Percentiles rank a stretch among this genome's conserved stretches.
Evolutionary conservation across 2,888 invertebrate genomes (phyloP).

Genomic region (Drosophila kuntzei): DNA sequence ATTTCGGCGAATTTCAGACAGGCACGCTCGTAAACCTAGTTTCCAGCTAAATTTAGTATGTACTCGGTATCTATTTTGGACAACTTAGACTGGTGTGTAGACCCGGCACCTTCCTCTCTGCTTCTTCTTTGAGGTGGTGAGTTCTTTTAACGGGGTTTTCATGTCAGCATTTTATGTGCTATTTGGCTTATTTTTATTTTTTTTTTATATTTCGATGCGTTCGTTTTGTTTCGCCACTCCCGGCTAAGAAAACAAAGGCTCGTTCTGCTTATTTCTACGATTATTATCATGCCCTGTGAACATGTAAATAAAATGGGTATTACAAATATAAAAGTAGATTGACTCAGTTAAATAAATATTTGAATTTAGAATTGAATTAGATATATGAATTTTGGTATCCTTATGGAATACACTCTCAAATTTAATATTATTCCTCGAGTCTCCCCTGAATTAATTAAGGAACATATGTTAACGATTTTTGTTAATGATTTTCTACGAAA

Average conservation of each 20-base stretch:
- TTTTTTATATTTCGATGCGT: conserved; percentile 27
- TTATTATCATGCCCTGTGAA: conserved; percentile 16
- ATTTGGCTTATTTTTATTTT: conserved; percentile 32
- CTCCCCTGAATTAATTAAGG: not conserved
- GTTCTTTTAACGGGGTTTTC: conserved; percentile 71
- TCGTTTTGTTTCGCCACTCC: conserved; percentile 44
- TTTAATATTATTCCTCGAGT: not conserved
- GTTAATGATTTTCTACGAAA: not conserved
- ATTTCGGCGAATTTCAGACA: conserved; percentile 59
- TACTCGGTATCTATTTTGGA: conserved; percentile 27
- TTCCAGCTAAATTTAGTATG: conserved; percentile 49
- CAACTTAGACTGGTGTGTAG: conserved; percentile 18
- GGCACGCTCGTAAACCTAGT: conserved; percentile 70
- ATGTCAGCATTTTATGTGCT: conserved; percentile 64
- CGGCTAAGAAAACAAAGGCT: conserved; percentile 43
- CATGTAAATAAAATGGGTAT: not conserved
- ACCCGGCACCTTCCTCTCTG: conserved; percentile 32
- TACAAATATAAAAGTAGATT: not conserved
- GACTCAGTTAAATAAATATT: not conserved
- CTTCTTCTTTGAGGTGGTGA: conserved; percentile 18
- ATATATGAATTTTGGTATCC: not conserved
- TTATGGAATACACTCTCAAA: not conserved
- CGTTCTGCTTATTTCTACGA: conserved; percentile 13
- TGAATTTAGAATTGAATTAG: too few species aligned
- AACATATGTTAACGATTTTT: not conserved